phyloP scores from a whole-genome alignment of 2,113 vertebrate species.

The Bagarius yarrelli region DNA sequence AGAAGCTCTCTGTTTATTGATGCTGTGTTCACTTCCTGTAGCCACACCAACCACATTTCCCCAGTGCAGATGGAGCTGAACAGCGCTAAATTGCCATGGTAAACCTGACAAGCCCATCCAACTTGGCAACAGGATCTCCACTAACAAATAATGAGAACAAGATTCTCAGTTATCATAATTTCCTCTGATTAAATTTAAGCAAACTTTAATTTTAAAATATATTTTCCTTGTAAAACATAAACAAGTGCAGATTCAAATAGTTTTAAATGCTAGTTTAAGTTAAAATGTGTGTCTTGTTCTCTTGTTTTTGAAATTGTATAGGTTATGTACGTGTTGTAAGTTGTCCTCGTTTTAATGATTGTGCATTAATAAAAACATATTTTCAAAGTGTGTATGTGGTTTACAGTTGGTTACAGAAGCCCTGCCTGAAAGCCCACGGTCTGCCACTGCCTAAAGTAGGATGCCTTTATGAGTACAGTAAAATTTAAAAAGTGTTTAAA shows the following conservation, averaged over 20 bases:
- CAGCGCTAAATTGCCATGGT: constrained; percentile 73
- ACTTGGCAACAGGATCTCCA: constrained; percentile 74
- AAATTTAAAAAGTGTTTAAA: neutral
- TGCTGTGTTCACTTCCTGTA: constrained; percentile 81
- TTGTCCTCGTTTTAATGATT: no score
- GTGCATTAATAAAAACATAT: no score
- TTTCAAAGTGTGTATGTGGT: no score
- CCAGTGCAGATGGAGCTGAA: constrained; percentile 91
- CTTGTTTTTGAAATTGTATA: no score
- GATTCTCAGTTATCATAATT: neutral
- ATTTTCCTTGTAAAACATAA: neutral
- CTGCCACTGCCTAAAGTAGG: no score
- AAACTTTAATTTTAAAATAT: neutral
- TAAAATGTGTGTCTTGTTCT: no score
- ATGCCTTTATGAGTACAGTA: no score
- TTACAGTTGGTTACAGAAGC: no score
- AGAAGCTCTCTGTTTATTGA: constrained; percentile 72
- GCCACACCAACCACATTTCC: constrained; percentile 68
- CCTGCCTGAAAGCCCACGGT: no score
- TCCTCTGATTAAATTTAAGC: neutral
- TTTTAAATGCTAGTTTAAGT: no score
- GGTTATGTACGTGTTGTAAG: no score
- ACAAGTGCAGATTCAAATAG: no score
- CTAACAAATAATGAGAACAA: constrained; percentile 56
- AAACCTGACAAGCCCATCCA: constrained; percentile 79